Evolutionary conservation across 2,888 invertebrate genomes (phyloP).

Genomic region (Pristionchus maxplancki): DNA sequence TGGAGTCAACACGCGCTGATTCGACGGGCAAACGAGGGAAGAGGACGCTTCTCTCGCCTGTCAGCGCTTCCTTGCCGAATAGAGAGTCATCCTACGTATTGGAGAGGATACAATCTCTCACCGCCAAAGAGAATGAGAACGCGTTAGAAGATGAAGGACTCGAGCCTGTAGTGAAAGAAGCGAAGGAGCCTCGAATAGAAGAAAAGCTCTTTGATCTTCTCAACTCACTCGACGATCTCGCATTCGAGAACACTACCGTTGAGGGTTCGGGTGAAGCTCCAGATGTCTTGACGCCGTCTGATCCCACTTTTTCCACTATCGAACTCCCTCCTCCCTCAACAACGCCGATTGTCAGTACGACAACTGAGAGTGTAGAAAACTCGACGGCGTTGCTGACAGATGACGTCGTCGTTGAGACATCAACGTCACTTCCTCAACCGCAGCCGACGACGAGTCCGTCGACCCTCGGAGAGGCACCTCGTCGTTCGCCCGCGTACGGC

Average conservation of each 20-base stretch:
- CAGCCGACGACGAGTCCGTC: not conserved
- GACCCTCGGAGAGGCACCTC: not conserved
- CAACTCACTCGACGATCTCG: slow-evolving; percentile 10
- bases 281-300: not conserved
- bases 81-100: slow-evolving; percentile 65
- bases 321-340: not conserved
- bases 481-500: not conserved
- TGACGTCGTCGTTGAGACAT: not conserved
- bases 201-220: slow-evolving; percentile 38
- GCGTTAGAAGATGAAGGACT: not conserved
- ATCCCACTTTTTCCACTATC: not conserved
- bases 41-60: slow-evolving; percentile 13
- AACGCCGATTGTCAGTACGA: not conserved
- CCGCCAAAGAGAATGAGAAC: slow-evolving; percentile 34
- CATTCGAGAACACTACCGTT: not conserved
- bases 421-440: not conserved
- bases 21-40: not conserved
- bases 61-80: slow-evolving; percentile 46
- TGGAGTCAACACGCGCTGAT: not conserved
- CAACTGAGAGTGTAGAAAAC: not conserved
- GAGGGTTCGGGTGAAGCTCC: not conserved
- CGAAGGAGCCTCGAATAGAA: not conserved
- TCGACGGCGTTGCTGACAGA: not conserved
- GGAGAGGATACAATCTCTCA: slow-evolving; percentile 63
- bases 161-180: not conserved